Base-by-base conservation (phyloP, 2,888 invertebrate species). In the Galerucella nymphaeae region DNA sequence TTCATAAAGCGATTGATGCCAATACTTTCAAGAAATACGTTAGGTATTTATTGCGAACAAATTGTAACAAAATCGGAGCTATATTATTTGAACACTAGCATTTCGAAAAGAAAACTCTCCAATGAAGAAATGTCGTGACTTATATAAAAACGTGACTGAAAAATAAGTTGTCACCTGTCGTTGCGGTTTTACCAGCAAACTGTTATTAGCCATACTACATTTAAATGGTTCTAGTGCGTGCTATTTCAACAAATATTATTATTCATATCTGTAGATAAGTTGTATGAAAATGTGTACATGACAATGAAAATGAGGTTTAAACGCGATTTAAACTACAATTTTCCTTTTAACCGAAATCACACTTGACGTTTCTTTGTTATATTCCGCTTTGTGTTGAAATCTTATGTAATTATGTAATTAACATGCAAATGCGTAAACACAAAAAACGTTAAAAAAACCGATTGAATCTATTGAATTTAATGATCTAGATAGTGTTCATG, bases 131-230 rank as follows among this genome's bases (percentile, higher is more conserved):
- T 71, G 71, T 50, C 71, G 71, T 71, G 71, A 66, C 71, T 59
- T 61, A 53, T 61, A 42, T 42, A 50, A 53, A 71, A 53, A 66
- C 71, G 71, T 71, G 71, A 71, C 71, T 66, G 61, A 50, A 66
- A 66, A 71, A 61, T 71, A 66, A 71, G 71, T 71, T 71, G 71
- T 71, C 71, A 71, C 59, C 71, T 71, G 71, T 69, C 69, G 62
- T 62, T 55, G 69, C 38, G 38, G 53, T 69, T 69, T 69, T 42
- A 61, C 62, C 69, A 41, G 61, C 48, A 62, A 69, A 62, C 62
- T 18, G 50, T 61, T 69, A 69, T 69, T 62, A 69, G 20, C 53
- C 42, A 69, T 62, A 69, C 68, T 68, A 68, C 69, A 69, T 20
- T 69, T 62, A 69, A 69, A 69, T 69, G 62, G 41, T 69, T 62